Evolutionary conservation across 2,113 vertebrate species (phyloP).

Genomic region (Redunca redunca): DNA sequence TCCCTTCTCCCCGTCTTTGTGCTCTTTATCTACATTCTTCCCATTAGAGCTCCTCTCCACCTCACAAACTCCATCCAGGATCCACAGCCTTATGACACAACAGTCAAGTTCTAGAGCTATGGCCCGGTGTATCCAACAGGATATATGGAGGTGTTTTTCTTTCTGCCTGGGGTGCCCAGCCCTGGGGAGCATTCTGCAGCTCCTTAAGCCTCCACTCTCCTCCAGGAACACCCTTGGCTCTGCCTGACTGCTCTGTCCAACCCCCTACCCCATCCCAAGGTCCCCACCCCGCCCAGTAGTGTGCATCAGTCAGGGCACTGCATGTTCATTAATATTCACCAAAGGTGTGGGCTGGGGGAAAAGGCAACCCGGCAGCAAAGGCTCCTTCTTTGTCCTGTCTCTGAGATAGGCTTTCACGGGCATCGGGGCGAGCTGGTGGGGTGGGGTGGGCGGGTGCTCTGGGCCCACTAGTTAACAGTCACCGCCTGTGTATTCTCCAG

Average conservation of each 20-base stretch:
- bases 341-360: neutral
- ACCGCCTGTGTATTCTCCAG: conserved; percentile 38
- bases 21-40: rapidly evolving
- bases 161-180: neutral
- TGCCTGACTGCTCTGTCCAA: neutral
- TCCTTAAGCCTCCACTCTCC: neutral
- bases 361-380: neutral
- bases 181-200: neutral
- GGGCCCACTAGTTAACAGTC: conserved; percentile 24
- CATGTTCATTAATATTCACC: neutral
- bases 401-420: conserved; percentile 50
- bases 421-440: neutral
- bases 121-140: neutral
- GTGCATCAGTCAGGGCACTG: neutral
- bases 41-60: neutral
- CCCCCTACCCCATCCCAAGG: neutral
- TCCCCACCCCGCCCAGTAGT: neutral
- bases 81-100: rapidly evolving
- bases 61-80: rapidly evolving
- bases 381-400: neutral
- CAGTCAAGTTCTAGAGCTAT: rapidly evolving
- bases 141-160: neutral
- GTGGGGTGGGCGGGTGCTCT: neutral
- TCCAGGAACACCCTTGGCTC: neutral
- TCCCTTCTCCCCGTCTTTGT: neutral